A percentile compares a stretch with the other conserved stretches of the same genome.
Evolutionary conservation across 2,888 invertebrate genomes (phyloP).

Genomic region (Pachydiplax longipennis): DNA sequence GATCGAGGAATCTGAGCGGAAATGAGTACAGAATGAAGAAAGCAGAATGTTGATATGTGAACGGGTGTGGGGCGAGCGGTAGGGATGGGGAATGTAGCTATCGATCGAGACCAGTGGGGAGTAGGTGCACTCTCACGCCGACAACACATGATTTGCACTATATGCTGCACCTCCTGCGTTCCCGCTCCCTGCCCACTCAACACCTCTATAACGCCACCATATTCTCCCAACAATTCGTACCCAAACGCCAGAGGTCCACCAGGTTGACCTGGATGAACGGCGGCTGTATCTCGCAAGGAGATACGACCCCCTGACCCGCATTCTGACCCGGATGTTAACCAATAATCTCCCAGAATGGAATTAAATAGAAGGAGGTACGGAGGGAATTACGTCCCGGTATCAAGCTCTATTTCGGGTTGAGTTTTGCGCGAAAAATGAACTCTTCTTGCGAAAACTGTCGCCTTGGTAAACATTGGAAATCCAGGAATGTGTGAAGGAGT

Average conservation of each 20-base stretch:
- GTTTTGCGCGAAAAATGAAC: no score
- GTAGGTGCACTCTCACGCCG: not conserved
- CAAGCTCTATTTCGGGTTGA: not conserved
- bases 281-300: not conserved
- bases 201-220: not conserved
- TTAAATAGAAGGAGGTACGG: not conserved
- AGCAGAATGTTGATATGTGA: no score
- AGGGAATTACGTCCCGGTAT: constrained; percentile 16
- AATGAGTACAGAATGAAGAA: no score
- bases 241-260: not conserved
- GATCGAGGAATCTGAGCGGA: not conserved
- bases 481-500: no score
- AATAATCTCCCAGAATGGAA: constrained; percentile 4
- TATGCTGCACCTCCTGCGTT: not conserved
- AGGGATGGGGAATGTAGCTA: not conserved
- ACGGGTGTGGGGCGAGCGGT: not conserved
- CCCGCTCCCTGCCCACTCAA: not conserved
- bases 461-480: no score
- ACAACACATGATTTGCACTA: constrained; percentile 27
- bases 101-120: not conserved
- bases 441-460: no score
- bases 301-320: constrained; percentile 26
- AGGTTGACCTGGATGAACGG: constrained; percentile 1
- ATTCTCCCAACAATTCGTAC: not conserved
- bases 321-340: constrained; percentile 5